Base-by-base conservation (phyloP, 2,888 invertebrate genomes). In the Diarsia rubi region DNA sequence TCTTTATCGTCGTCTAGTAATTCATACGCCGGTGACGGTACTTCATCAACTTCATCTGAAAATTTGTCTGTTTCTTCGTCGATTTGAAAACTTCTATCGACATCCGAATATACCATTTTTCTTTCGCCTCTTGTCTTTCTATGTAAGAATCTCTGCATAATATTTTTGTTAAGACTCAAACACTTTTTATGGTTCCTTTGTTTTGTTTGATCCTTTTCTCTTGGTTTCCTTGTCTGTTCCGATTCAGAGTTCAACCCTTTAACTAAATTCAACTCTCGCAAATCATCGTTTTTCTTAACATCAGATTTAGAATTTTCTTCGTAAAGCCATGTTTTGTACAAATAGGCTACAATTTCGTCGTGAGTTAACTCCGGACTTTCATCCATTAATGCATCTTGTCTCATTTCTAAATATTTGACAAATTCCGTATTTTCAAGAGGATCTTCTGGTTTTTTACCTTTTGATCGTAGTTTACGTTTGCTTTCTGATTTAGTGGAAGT, bases 251-350 rank as follows among this genome's bases (percentile, higher is more conserved):
- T 86, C 14, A 81, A 49, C 5, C 92, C 93, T 88, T 93, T 94
- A 0, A 94, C 90, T 77, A 92, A 83, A 82, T 89, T 91, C 31
- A 88, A 87, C 62, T 91, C 89, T 75, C 89, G 88, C 11, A 90
- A 81, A 65, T 91, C 91, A 31, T 92, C 90, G 24, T 81, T 85
- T 71, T 92, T 93, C 69, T 90, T 91, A 9, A 89, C 89, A 45
- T 93, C 94, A 31, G 92, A 88, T 81, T 94, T 96, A 71, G 91
- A 90, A 70, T 90, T 93, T 66, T 95, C 93, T 83, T 94, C 93
- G 47, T 95, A 95, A 44, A 93, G 84, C 97, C 97, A 97, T 9
- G 95, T 95, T 86, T 97, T 96, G 60, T 94, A 93, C 60, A 97
- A 91, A 88, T 97, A 97, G 14, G 88, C 88, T 52, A 93, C 91